Conservation (phyloP, 1,140 invertebrate genomes). For the Xylocopa sonorina region DNA sequence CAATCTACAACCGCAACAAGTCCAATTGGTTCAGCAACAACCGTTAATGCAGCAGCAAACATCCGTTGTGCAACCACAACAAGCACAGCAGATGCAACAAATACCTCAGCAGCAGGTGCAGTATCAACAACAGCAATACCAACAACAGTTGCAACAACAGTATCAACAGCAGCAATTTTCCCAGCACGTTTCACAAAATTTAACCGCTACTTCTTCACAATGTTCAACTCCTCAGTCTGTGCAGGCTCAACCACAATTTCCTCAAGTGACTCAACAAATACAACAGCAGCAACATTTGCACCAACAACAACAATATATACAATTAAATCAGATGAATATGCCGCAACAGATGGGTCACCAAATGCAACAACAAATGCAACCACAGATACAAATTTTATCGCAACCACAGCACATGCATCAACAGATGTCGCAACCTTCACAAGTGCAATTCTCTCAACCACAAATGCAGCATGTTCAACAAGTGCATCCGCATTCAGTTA, state of each 20-base stretch:
- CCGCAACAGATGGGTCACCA: slow-evolving; percentile 80
- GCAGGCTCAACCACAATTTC: slow-evolving; percentile 80
- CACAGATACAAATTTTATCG: slow-evolving; percentile 69
- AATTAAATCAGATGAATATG: slow-evolving; percentile 81
- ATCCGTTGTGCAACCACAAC: slow-evolving; percentile 85
- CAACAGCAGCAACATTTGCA: slow-evolving; percentile 75
- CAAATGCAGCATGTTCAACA: slow-evolving; percentile 73
- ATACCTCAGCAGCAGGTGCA: slow-evolving; percentile 77
- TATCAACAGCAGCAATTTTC: slow-evolving; percentile 80
- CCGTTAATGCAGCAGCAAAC: slow-evolving; percentile 80
- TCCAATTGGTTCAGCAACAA: slow-evolving; percentile 78
- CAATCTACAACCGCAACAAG: slow-evolving; percentile 77
- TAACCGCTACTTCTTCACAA: slow-evolving; percentile 81
- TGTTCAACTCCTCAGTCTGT: slow-evolving; percentile 83
- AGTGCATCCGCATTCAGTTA: slow-evolving; percentile 71
- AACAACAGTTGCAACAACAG: slow-evolving; percentile 77
- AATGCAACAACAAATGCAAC: slow-evolving; percentile 77
- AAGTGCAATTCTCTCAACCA: slow-evolving; percentile 63
- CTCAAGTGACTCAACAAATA: slow-evolving; percentile 80
- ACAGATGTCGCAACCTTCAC: slow-evolving; percentile 65
- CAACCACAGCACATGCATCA: slow-evolving; percentile 74
- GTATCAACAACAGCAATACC: slow-evolving; percentile 78
- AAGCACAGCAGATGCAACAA: slow-evolving; percentile 83
- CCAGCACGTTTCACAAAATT: slow-evolving; percentile 73
- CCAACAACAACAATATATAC: slow-evolving; percentile 68